A percentile compares a stretch with the other conserved stretches of the same genome.
Conservation (phyloP, 2,797 vertebrate genomes). For the Pagetopsis macropterus region DNA sequence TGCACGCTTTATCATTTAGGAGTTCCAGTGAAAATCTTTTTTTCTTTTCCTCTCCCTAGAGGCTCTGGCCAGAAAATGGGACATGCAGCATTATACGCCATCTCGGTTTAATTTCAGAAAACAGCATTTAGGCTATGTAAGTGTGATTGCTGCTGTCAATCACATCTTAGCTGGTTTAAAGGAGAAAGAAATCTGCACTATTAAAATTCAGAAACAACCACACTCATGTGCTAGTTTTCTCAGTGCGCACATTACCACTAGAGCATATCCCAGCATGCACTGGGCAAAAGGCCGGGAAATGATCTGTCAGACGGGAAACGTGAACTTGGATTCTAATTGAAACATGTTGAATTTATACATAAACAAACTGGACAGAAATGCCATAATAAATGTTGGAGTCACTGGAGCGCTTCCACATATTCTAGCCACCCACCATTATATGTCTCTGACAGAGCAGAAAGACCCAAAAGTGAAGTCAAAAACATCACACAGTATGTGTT, state of each 20-base stretch:
- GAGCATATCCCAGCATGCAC: slow-evolving; percentile 30
- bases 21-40: slow-evolving; percentile 66
- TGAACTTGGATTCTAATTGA: slow-evolving; percentile 5
- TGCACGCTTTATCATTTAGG: slow-evolving; percentile 73
- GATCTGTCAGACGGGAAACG: background rate
- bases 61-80: slow-evolving; percentile 40
- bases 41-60: slow-evolving; percentile 18
- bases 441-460: no score
- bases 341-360: no score
- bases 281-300: background rate
- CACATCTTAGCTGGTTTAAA: slow-evolving; percentile 47
- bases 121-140: slow-evolving; percentile 57
- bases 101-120: slow-evolving; percentile 69
- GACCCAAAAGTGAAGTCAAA: no score
- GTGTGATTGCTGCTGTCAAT: slow-evolving; percentile 72
- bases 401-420: background rate
- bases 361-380: no score
- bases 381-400: no score
- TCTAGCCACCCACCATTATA: background rate
- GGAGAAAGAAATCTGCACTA: background rate
- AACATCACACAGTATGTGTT: no score
- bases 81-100: slow-evolving; percentile 46
- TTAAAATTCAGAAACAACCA: slow-evolving; percentile 31
- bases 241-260: background rate
- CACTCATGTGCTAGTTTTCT: slow-evolving; percentile 20